phyloP scores from a whole-genome alignment of 2,797 vertebrate species.

The Cossypha dichroa region DNA sequence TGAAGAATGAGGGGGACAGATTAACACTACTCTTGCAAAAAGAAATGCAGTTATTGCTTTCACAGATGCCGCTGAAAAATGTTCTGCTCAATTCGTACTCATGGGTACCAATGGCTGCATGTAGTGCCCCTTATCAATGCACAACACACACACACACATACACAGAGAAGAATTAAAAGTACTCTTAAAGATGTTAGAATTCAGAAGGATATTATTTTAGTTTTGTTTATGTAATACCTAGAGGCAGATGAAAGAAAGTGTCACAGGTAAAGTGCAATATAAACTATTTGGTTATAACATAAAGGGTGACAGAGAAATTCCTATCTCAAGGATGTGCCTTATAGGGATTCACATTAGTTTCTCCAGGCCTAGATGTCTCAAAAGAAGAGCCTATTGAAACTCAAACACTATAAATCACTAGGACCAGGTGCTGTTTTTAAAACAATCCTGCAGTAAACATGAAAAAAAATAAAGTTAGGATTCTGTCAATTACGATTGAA shows the following conservation, averaged over 20 bases:
- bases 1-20: neutral
- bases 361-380: neutral
- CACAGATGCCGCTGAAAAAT: neutral
- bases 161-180: neutral
- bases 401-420: neutral
- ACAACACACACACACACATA: neutral
- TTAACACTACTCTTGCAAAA: neutral
- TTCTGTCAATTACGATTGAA: neutral
- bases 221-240: neutral
- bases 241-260: neutral
- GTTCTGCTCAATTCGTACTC: neutral
- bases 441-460: neutral
- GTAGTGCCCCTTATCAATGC: rapidly evolving
- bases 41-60: neutral
- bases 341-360: neutral
- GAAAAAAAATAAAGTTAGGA: neutral
- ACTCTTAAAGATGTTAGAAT: neutral
- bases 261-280: neutral
- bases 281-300: neutral
- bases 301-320: neutral
- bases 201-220: neutral
- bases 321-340: neutral
- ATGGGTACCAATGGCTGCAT: neutral
- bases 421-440: neutral
- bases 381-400: neutral